These are phyloP conservation scores for Rhagoletis zephyria DNA, from an alignment of 1,140 invertebrate genomes.

Conservation along the genomic window DNA sequence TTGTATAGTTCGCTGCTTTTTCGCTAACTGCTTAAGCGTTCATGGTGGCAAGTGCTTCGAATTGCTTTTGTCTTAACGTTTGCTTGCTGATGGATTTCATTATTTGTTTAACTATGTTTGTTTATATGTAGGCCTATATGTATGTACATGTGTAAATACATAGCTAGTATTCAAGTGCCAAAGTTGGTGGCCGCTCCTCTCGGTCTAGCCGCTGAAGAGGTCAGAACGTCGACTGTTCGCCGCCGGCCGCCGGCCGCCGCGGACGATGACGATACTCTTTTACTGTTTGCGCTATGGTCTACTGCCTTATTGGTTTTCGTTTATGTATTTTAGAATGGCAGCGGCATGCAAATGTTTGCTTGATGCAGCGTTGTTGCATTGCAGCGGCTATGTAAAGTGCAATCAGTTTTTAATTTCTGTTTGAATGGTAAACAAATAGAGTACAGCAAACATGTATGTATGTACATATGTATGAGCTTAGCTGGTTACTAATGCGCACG, in stretches of 20 bases:
- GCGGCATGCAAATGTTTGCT: constrained; percentile 43
- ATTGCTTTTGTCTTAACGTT: constrained; percentile 51
- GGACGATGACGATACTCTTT: constrained; percentile 10
- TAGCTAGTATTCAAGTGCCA: background rate
- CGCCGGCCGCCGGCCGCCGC: background rate
- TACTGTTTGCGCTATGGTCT: constrained; percentile 26
- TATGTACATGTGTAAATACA: background rate
- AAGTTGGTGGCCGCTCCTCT: constrained; percentile 27
- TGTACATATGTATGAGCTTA: too few relatives aligned
- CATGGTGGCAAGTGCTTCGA: constrained; percentile 30
- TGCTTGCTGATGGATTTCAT: constrained; percentile 28
- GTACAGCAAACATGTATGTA: background rate
- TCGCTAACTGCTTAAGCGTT: constrained; percentile 47
- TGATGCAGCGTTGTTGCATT: background rate
- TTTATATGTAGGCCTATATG: background rate
- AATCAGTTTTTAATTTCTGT: constrained; percentile 49
- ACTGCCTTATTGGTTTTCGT: constrained; percentile 39
- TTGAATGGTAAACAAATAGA: background rate
- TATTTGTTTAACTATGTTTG: constrained; percentile 16
- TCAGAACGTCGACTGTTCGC: background rate
- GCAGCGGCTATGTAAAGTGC: background rate
- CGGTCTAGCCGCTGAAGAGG: background rate
- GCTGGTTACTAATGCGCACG: too few relatives aligned
- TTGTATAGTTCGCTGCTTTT: background rate
- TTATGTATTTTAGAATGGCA: constrained; percentile 31